A percentile compares a stretch with the other conserved stretches of the same genome.
These are phyloP conservation scores for Fulmarus glacialis DNA, from an alignment of 2,113 vertebrate species.

Conservation along the genomic window DNA sequence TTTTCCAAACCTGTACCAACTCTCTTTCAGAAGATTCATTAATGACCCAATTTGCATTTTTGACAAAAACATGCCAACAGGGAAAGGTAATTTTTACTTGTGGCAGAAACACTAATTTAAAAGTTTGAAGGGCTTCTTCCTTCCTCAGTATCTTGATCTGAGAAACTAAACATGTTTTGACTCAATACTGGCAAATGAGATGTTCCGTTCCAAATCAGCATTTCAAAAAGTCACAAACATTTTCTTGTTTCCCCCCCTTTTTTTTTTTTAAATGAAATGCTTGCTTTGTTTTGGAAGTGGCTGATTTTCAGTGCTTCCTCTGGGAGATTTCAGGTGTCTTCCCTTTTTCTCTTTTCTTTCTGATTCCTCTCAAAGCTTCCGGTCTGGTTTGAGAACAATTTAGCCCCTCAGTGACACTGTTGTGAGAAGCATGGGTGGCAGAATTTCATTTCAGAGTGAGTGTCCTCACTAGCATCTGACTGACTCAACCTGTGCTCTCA, in stretches of 20 bases:
- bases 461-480: background rate
- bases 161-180: background rate
- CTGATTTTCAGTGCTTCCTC: background rate
- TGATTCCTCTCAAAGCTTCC: background rate
- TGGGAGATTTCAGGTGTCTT: background rate
- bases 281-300: background rate
- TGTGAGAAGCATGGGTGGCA: background rate
- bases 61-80: background rate
- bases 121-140: background rate
- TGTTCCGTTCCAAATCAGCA: background rate
- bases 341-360: background rate
- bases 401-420: rapidly evolving
- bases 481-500: constrained; percentile 9
- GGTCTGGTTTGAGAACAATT: background rate
- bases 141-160: background rate
- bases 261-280: background rate
- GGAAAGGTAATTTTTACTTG: background rate
- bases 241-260: background rate
- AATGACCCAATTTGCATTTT: background rate
- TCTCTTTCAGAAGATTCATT: background rate
- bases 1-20: background rate
- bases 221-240: background rate
- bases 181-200: background rate
- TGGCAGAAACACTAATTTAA: background rate
- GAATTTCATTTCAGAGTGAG: background rate